Percentiles rank a stretch among this genome's conserved stretches.
These are phyloP conservation scores for Eurystomus gularis DNA, from an alignment of 2,113 vertebrate species.

Conservation along the genomic window DNA sequence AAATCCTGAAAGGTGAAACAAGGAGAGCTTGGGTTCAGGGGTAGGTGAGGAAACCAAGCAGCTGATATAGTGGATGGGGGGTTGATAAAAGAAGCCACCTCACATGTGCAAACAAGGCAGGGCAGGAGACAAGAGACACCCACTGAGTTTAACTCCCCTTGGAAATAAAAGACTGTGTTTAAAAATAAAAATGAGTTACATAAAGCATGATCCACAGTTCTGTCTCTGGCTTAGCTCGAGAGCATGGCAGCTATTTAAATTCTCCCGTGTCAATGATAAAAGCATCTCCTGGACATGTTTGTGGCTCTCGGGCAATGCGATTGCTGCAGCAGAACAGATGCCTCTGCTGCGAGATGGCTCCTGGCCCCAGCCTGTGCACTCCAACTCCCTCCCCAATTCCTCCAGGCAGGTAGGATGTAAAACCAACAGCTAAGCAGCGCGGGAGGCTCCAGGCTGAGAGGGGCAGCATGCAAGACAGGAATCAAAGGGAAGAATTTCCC, in stretches of 20 bases:
- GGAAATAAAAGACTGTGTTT: not conserved
- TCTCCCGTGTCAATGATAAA: not conserved
- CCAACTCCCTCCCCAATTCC: not conserved
- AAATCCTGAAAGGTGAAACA: not conserved
- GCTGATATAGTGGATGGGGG: not conserved
- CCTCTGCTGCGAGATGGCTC: not conserved
- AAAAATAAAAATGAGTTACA: constrained; percentile 8
- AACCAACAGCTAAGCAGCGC: not conserved
- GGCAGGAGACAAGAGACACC: not conserved
- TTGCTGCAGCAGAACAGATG: not conserved
- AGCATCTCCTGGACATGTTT: not conserved
- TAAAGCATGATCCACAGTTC: not conserved
- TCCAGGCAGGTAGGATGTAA: not conserved
- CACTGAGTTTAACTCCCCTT: not conserved
- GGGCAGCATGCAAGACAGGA: not conserved
- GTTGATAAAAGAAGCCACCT: not conserved
- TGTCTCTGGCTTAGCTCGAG: not conserved
- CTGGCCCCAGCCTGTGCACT: not conserved
- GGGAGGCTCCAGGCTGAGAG: not conserved
- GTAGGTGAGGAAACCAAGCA: not conserved
- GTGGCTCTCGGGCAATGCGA: not conserved
- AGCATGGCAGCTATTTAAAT: not conserved
- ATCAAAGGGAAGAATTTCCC: not conserved
- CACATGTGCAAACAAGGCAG: not conserved
- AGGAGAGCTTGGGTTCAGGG: not conserved